Base-by-base conservation (phyloP, 2,888 invertebrate species). In the Mesorhabditis spiculigera region DNA sequence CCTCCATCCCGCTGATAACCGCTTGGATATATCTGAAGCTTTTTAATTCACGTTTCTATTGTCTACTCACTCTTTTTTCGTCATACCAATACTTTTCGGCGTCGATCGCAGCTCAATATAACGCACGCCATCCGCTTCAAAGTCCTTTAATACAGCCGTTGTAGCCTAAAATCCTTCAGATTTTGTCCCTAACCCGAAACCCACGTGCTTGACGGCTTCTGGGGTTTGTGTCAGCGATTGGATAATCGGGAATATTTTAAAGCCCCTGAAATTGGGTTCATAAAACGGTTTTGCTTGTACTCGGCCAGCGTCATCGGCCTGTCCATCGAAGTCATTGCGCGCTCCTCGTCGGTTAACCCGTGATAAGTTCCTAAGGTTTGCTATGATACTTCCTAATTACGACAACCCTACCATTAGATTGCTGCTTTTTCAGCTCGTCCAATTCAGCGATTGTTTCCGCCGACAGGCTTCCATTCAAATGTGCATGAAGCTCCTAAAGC, bases 81-180 rank as follows among this genome's bases (percentile, higher is more conserved):
- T 45, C 45, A 69, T 63, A 4, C 58, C 58, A 5, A 69, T 70
- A 8, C 67, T 63, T 58, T 75, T 77, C 4, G 77, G 77, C 3
- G 75, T 74, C 16, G 75, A 73, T n/a, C 77, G 61, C 50, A 77
- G 63, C 63, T 77, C 77, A 45, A 77, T 43, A 64, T 75, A 77
- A 4, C 74, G 63, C 13, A 71, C 71, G n/a, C 67, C 69, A 45
- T 77, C 75, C 5, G 66, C 67, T 4, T 43, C 50, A 45, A 75
- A 77, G 8, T 75, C 75, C 4, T 44, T 50, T 4, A 75, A 67
- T 10, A 72, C 71, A 28, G 70, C 71, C 5, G 63, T 43, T 41
- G 70, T 73, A 1, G 77, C 77, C 73, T 73, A 13, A 50, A 50
- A 10, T 50, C n/a, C 10, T 13, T 13, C 58, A 13, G 8, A 50